Evolutionary conservation across 2,113 vertebrate species (phyloP).

Genomic region (Seriola dumerili): DNA sequence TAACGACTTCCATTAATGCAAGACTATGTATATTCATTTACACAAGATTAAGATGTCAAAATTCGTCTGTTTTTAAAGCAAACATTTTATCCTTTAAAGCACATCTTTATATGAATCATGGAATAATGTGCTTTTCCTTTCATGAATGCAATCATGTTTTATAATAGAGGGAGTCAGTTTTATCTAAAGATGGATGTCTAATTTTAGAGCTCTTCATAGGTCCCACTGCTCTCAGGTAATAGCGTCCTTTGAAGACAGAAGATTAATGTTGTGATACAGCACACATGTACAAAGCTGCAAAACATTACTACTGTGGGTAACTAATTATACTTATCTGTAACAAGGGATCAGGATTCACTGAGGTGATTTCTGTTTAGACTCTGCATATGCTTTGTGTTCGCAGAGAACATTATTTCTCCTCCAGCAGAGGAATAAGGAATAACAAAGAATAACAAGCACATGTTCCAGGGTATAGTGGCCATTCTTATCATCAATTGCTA

Average conservation of each 20-base stretch:
- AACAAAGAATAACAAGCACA: slow-evolving; percentile 30
- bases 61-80: slow-evolving; percentile 14
- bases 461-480: not conserved
- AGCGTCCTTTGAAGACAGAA: slow-evolving; percentile 41
- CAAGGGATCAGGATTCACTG: slow-evolving; percentile 45
- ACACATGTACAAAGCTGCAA: slow-evolving; percentile 32
- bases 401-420: slow-evolving; percentile 42
- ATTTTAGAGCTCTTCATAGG: slow-evolving; percentile 51
- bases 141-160: slow-evolving; percentile 24
- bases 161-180: slow-evolving; percentile 7
- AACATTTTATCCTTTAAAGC: not conserved
- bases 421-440: slow-evolving; percentile 1
- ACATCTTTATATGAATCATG: not conserved
- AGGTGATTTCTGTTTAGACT: slow-evolving; percentile 53
- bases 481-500: slow-evolving; percentile 16
- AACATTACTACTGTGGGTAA: slow-evolving; percentile 42
- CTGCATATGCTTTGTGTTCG: slow-evolving; percentile 42
- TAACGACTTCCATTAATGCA: slow-evolving; percentile 23
- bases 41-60: slow-evolving; percentile 27
- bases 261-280: slow-evolving; percentile 49
- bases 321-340: slow-evolving; percentile 66
- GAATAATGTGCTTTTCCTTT: slow-evolving; percentile 10
- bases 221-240: slow-evolving; percentile 60
- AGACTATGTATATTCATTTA: slow-evolving; percentile 15
- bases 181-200: slow-evolving; percentile 20